Base-by-base conservation (phyloP, 2,888 invertebrate genomes). In the Amphipyra berbera region DNA sequence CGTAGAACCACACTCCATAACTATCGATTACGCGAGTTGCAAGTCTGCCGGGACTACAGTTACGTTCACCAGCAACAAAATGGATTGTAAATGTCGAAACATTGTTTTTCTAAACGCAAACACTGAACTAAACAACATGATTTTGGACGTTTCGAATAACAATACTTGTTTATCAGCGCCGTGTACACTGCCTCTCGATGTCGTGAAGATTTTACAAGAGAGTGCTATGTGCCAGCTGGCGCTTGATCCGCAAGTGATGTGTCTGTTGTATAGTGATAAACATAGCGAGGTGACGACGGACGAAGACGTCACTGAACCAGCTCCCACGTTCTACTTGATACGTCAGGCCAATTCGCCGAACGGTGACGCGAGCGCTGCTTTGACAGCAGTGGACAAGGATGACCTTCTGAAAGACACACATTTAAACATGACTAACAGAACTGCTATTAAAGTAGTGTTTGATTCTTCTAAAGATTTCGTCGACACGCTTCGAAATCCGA, bases 41-140 rank as follows among this genome's bases (percentile, higher is more conserved):
- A 92, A 92, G 73, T 79, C 87, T 44, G 86, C 90, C 1, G 90
- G 88, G 1, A 85, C 93, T 0, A 59, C 86, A 12, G 82, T 95
- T 12, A 76, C 67, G n/a, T 90, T 94, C 42, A 86, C 73, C 33
- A 84, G 88, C 44, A 96, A 96, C 64, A 88, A 85, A 77, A 83
- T 96, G 0, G 90, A 93, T 56, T 96, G 96, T 72, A 90, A 86
- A 74, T 96, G 96, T 70, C 88, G 88, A 6, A 93, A 95, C 70
- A 89, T 95, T 42, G 92, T 89, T 0, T 95, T 94, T 85, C 79
- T 95, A 0, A 88, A 86, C 52, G 78, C 57, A 12, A 86, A 86
- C 47, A 78, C 76, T 6, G 91, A 93, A 58, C 86, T 95, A n/a
- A 92, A 93, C 73, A 84, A 80, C 60, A 82, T 91, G 38, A 88